A percentile compares a stretch with the other conserved stretches of the same genome.
These are phyloP conservation scores for Eupithecia vulgata DNA, from an alignment of 2,888 invertebrate species.

Conservation along the genomic window DNA sequence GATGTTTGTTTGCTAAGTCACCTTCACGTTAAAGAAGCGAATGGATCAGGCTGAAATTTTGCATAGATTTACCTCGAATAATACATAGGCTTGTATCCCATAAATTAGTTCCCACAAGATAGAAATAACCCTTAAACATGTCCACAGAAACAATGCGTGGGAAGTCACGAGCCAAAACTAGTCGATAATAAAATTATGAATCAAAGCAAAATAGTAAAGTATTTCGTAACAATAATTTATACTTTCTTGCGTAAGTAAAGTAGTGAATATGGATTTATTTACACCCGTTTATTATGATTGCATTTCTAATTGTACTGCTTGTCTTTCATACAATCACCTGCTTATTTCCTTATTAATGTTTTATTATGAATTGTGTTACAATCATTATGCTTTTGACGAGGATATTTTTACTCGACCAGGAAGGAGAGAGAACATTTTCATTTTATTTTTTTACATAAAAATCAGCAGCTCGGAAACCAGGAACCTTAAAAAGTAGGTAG, in stretches of 20 bases:
- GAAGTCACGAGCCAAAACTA: not conserved
- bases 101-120: not conserved
- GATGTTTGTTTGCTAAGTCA: not conserved
- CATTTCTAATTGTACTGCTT: constrained; percentile 11
- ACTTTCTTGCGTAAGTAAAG: constrained; percentile 12
- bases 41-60: not conserved
- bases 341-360: constrained; percentile 17
- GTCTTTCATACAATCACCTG: not conserved
- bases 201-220: not conserved
- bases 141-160: not conserved
- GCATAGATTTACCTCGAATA: not conserved
- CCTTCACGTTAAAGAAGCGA: not conserved
- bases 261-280: constrained; percentile 15
- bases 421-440: not conserved
- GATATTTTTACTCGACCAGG: not conserved
- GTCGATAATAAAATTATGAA: not conserved
- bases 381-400: not conserved
- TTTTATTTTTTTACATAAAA: not conserved
- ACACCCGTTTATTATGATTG: constrained; percentile 18
- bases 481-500: not conserved
- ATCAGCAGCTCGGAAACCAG: not conserved
- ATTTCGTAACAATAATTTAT: not conserved
- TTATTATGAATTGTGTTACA: not conserved
- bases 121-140: not conserved
- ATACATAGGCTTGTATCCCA: not conserved